Evolutionary conservation across 1,140 invertebrate genomes (phyloP).

Genomic region (Mycetomoellerius zeteki): DNA sequence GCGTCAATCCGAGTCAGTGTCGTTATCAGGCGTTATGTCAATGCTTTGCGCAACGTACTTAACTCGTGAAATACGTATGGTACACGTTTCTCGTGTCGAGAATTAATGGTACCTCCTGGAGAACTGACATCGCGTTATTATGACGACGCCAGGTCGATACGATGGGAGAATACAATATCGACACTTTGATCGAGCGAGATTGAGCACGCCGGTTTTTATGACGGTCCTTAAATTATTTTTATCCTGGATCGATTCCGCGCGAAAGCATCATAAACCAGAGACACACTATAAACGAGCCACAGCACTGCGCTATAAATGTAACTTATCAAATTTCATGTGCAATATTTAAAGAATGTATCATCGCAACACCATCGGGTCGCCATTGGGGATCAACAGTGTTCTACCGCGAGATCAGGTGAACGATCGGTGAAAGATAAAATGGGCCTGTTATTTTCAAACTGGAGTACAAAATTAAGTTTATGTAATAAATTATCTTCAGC

Average conservation of each 20-base stretch:
- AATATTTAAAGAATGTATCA: constrained; percentile 20
- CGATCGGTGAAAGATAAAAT: constrained; percentile 12
- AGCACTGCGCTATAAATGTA: constrained; percentile 7
- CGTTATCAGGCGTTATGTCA: constrained; percentile 9
- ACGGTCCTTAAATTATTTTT: constrained; percentile 44
- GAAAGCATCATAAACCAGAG: constrained; percentile 26
- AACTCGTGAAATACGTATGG: constrained; percentile 8
- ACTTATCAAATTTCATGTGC: constrained; percentile 31
- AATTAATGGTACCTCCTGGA: constrained; percentile 43
- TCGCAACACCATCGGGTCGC: background rate
- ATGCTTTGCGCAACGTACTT: constrained; percentile 20
- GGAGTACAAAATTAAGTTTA: background rate
- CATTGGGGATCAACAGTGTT: background rate
- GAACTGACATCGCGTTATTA: constrained; percentile 30
- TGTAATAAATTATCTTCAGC: background rate
- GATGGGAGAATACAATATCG: constrained; percentile 44
- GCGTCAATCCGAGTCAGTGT: constrained; percentile 36
- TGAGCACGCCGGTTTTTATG: constrained; percentile 34
- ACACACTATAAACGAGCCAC: background rate
- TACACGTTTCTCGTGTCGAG: constrained; percentile 9
- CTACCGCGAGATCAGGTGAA: background rate
- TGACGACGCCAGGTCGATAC: constrained; percentile 7
- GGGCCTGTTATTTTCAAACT: background rate
- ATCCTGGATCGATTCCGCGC: constrained; percentile 23
- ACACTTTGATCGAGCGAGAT: constrained; percentile 38